Conservation (phyloP, 2,797 vertebrate genomes). For the Phoxinus dragarum region DNA sequence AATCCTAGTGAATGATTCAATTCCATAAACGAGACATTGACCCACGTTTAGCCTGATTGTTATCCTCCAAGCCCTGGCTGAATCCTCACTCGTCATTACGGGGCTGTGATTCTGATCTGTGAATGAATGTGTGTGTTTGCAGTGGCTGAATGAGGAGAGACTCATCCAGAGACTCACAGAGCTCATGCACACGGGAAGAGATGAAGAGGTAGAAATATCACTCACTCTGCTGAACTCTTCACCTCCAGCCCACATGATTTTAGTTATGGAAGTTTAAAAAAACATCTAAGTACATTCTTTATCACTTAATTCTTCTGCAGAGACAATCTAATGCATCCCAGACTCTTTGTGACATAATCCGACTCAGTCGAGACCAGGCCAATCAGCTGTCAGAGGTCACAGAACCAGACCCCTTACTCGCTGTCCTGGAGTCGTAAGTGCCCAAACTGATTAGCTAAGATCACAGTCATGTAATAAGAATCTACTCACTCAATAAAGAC, state of each 20-base stretch:
- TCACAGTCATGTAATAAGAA: not conserved
- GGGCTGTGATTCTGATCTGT: not conserved
- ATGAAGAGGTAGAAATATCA: slow-evolving; percentile 89
- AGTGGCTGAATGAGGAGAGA: slow-evolving; percentile 96
- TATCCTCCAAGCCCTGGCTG: not conserved
- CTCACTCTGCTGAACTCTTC: not conserved
- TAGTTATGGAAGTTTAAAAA: not conserved
- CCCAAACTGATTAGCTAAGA: not conserved
- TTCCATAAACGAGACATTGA: slow-evolving; percentile 7
- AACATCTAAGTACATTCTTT: not conserved
- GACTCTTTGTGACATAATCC: slow-evolving; percentile 94
- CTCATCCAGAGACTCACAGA: slow-evolving; percentile 92
- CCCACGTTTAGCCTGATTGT: not conserved
- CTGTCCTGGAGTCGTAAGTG: slow-evolving; percentile 94
- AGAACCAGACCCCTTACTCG: slow-evolving; percentile 90
- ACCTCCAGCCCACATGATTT: slow-evolving; percentile 3
- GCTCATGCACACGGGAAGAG: slow-evolving; percentile 89
- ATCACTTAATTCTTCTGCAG: slow-evolving; percentile 63
- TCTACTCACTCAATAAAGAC: not conserved
- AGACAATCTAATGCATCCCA: slow-evolving; percentile 97
- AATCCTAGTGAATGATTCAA: not conserved
- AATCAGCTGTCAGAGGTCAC: slow-evolving; percentile 88
- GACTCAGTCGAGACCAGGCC: slow-evolving; percentile 96
- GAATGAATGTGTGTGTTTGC: slow-evolving; percentile 31
- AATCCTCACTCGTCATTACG: not conserved